These are phyloP conservation scores for Orientallactaga sibirica DNA, from an alignment of 2,797 vertebrate species.

Conservation along the genomic window DNA sequence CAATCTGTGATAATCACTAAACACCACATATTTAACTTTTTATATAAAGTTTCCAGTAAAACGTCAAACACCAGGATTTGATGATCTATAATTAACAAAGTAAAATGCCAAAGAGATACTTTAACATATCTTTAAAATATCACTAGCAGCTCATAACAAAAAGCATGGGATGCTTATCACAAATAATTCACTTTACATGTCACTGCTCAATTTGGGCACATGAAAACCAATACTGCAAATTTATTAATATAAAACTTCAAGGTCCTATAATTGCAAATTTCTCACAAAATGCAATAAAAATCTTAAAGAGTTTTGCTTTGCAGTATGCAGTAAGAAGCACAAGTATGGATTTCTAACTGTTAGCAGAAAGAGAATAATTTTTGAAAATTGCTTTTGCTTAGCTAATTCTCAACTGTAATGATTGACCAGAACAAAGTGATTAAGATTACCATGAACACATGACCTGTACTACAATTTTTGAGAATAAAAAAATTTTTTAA, in stretches of 20 bases:
- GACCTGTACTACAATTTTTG: conserved; percentile 9
- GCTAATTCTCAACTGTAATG: conserved; percentile 41
- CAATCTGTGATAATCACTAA: conserved; percentile 15
- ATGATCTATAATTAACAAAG: conserved; percentile 33
- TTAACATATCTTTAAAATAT: conserved; percentile 37
- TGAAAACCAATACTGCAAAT: conserved; percentile 52
- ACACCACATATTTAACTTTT: conserved; percentile 24
- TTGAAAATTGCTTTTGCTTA: conserved; percentile 43
- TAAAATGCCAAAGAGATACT: conserved; percentile 5
- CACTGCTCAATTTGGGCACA: conserved; percentile 26
- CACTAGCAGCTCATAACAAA: not conserved
- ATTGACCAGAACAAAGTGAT: conserved; percentile 58
- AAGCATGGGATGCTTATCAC: not conserved
- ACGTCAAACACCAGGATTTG: conserved; percentile 53
- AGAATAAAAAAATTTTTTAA: not conserved
- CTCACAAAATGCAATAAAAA: conserved; percentile 56
- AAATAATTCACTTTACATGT: conserved; percentile 67
- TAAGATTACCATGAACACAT: conserved; percentile 9
- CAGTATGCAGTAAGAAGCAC: conserved; percentile 68
- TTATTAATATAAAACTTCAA: conserved; percentile 72
- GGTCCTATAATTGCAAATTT: conserved; percentile 50
- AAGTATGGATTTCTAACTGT: conserved; percentile 86
- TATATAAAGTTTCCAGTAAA: conserved; percentile 25
- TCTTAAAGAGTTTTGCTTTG: conserved; percentile 58
- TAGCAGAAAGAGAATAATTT: conserved; percentile 53